phyloP scores from a whole-genome alignment of 2,797 vertebrate genomes.

The Syngnathus rostellatus region DNA sequence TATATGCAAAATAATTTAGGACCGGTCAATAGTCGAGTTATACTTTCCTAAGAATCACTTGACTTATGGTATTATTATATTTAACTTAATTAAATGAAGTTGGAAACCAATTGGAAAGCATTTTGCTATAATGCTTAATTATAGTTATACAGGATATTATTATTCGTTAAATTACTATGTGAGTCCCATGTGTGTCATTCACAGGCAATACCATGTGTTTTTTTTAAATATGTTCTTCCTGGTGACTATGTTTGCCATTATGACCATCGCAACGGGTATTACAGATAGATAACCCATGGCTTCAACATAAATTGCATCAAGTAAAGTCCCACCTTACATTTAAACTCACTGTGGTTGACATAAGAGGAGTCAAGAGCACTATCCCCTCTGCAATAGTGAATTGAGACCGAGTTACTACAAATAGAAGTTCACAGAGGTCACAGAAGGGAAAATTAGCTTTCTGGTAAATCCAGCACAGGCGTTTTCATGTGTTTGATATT shows the following conservation, averaged over 20 bases:
- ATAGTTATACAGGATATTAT: neutral
- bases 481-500: conserved; percentile 21
- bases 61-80: too few relatives aligned
- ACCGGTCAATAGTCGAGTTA: too few relatives aligned
- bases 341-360: conserved; percentile 25
- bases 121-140: neutral
- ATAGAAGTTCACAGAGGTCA: neutral
- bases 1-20: too few relatives aligned
- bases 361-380: conserved; percentile 7
- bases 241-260: conserved; percentile 38
- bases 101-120: neutral
- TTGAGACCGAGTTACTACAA: conserved; percentile 32
- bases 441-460: neutral
- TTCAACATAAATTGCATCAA: conserved; percentile 38
- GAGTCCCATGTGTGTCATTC: neutral
- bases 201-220: conserved; percentile 4
- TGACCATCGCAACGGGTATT: conserved; percentile 29
- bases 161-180: neutral
- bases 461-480: neutral
- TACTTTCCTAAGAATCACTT: neutral
- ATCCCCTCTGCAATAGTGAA: conserved; percentile 20
- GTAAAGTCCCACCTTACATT: conserved; percentile 41
- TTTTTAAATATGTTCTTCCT: conserved; percentile 28
- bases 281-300: conserved; percentile 23
- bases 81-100: neutral